Evolutionary conservation across 2,888 invertebrate genomes (phyloP).

Genomic region (Cosmorhoe ocellata): DNA sequence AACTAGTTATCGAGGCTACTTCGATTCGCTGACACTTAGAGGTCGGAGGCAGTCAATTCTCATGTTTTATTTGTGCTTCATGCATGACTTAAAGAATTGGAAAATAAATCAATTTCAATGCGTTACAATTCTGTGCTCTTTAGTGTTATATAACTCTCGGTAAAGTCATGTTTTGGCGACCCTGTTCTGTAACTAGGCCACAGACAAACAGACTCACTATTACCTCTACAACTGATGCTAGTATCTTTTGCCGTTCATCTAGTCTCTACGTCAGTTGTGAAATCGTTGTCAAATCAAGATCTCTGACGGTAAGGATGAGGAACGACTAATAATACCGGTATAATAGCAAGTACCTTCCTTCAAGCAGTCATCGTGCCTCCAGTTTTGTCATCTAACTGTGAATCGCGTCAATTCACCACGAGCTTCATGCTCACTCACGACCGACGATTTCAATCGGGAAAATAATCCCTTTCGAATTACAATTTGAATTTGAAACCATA

Average conservation of each 20-base stretch:
- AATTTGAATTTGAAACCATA: too few species aligned
- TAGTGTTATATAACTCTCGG: too few species aligned
- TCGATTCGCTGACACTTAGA: conserved; percentile 25
- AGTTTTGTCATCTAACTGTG: conserved; percentile 24
- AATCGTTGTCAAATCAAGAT: too few species aligned
- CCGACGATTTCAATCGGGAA: conserved; percentile 10
- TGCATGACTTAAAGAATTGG: conserved; percentile 10
- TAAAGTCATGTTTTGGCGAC: not conserved
- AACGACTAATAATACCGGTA: too few species aligned
- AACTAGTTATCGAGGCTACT: conserved; percentile 27
- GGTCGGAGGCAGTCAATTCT: conserved; percentile 11
- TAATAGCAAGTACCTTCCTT: too few species aligned
- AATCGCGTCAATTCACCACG: conserved; percentile 24
- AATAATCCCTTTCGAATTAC: not conserved
- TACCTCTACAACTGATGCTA: too few species aligned
- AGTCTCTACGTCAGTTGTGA: too few species aligned
- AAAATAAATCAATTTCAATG: conserved; percentile 7
- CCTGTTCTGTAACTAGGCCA: too few species aligned
- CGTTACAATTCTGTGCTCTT: not conserved
- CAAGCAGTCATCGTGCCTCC: conserved; percentile 2
- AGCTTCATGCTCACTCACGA: conserved; percentile 20
- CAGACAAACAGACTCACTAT: too few species aligned
- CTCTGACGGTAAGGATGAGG: too few species aligned
- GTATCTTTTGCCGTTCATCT: too few species aligned
- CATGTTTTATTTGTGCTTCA: conserved; percentile 12